These are phyloP conservation scores for Chymomyza fuscimana DNA, from an alignment of 2,888 invertebrate genomes.

Conservation along the genomic window DNA sequence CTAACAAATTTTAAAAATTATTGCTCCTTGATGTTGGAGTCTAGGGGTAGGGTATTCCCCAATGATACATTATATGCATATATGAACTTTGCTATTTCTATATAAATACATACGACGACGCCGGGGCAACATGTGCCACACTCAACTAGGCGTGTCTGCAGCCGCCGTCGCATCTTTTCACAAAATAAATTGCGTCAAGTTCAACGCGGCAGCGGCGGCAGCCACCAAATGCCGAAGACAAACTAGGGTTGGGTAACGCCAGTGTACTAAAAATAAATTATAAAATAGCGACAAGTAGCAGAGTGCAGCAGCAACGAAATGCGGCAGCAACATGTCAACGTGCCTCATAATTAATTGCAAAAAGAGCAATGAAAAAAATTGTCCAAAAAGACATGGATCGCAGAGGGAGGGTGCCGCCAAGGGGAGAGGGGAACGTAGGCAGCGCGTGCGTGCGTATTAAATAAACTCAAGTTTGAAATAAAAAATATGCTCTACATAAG, in stretches of 20 bases:
- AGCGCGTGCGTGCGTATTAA: slow-evolving; percentile 14
- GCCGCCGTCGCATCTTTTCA: slow-evolving; percentile 43
- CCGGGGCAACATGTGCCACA: slow-evolving; percentile 50
- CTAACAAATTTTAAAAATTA: neutral
- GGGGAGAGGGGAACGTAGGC: neutral
- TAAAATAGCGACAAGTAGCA: slow-evolving; percentile 54
- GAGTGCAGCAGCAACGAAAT: slow-evolving; percentile 4
- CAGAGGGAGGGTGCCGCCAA: slow-evolving; percentile 16
- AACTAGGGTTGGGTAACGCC: slow-evolving; percentile 7
- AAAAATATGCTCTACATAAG: slow-evolving; percentile 18
- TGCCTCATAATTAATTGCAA: slow-evolving; percentile 73
- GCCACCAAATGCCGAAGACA: slow-evolving; percentile 58
- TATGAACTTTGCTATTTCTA: slow-evolving; percentile 33
- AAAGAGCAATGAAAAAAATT: slow-evolving; percentile 26
- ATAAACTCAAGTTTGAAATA: slow-evolving; percentile 21
- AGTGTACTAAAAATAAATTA: slow-evolving; percentile 63
- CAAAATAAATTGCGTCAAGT: slow-evolving; percentile 76
- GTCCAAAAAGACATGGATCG: slow-evolving; percentile 8
- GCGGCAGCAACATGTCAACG: slow-evolving; percentile 55
- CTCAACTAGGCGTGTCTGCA: slow-evolving; percentile 64
- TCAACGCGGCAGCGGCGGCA: slow-evolving; percentile 60
- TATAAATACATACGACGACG: slow-evolving; percentile 35
- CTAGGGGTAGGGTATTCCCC: slow-evolving; percentile 58
- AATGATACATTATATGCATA: slow-evolving; percentile 42
- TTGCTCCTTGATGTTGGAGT: slow-evolving; percentile 2